Evolutionary conservation across 2,113 vertebrate species (phyloP), one percentile per base, ranked within the genome.

Genomic region (Ammodytes dubius): DNA sequence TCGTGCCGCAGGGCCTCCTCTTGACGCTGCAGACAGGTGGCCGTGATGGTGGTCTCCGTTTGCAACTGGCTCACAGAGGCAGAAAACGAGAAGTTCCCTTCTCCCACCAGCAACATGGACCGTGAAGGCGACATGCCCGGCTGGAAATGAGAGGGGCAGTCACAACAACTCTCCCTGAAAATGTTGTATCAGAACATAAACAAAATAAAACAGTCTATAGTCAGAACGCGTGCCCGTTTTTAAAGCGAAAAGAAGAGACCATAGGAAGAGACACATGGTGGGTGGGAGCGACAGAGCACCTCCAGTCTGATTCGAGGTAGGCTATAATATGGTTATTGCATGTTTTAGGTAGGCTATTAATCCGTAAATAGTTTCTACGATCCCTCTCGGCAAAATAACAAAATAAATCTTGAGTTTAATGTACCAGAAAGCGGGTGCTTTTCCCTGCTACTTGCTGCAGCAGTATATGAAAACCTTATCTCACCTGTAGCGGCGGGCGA

Each of bases 61-160:
- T 68, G 63, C 0, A 59, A 54, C 68, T 90, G 89, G 74, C 95
- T 93, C 11, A 97, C 77, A 2, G 93, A 84, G 0, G 95, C 96
- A 0, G 98, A 95, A 82, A 97, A 99, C 0, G 98, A 98, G 87
- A 99, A 99, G 84, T 99, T 99, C 27, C 98, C 98, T 73, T 99
- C 98, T 46, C 98, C 98, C 19, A 99, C 95, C 80, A 99, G 91
- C 61, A 99, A 90, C 58, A 97, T 47, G 10, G 87, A 80, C 79
- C 73, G 68, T 35, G 73, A 63, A 80, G 47, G 73, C 75, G 84
- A 80, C 92, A 93, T 92, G 54, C 42, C 70, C 66, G 5, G 0
- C 2, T 15, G 19, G 2, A 67, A 64, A 67, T 1, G 12, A 47
- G 6, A 15, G 5, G 1, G 2, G 7, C 0, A 45, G 27, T n/a